Base-by-base conservation (phyloP, 2,888 invertebrate species). In the Sceliomorpha sp. region DNA sequence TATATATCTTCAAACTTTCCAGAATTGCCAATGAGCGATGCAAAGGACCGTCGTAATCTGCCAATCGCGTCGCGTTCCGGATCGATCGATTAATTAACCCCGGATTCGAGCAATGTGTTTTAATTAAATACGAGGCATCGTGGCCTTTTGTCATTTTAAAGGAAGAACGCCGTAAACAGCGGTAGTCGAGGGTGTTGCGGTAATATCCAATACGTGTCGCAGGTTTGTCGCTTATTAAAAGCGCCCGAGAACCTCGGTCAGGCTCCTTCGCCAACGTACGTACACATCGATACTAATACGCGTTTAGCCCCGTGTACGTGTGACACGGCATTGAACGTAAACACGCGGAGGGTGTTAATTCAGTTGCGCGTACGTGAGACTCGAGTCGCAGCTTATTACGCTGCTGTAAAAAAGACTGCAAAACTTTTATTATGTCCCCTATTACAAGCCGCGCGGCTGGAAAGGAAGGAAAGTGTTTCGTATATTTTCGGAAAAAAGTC, bases 171-270 rank as follows among this genome's bases (percentile, higher is more conserved):
- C 58, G 58, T 47, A 66, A 66, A 66, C 51, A 63, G 53, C 42
- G 50, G 56, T 51, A 64, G 47, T 58, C 37, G 64, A 70, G 75
- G 69, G 77, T 79, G 76, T 80, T 78, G 74, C 74, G 74, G 81
- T 83, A 84, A 85, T 84, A 83, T 83, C 82, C 74, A 77, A 76
- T 81, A 83, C 81, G 81, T 83, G 81, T 79, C 80, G 79, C 80
- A 79, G 78, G 76, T 82, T 82, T 76, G 77, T 77, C 81, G 83
- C 85, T 86, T 86, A 86, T 85, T 86, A 86, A 85, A 86, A 86
- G 84, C 82, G 81, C 83, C 81, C 10, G 45, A 60, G 77, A 80
- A 82, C 77, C 77, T 70, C 69, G 75, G 63, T 70, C 64, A 55
- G 64, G 59, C 67, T 63, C 68, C 56, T 50, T 58, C 42, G 60